Conservation (phyloP, 1,140 invertebrate genomes). For the Scaptomyza hsui region DNA sequence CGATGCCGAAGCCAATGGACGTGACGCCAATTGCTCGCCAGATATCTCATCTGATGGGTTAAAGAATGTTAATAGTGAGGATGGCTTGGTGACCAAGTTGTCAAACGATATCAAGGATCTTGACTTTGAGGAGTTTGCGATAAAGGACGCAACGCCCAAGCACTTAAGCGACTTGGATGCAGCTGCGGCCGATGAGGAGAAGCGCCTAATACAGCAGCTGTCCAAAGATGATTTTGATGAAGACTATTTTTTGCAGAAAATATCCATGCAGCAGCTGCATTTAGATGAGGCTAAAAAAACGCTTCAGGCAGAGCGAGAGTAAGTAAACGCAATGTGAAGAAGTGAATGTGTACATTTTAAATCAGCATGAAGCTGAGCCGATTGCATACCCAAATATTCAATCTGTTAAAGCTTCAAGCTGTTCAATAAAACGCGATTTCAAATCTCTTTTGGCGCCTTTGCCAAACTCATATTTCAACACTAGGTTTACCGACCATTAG, state of each 20-base stretch:
- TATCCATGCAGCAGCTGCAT: conserved; percentile 88
- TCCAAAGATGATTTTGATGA: conserved; percentile 85
- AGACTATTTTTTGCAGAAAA: conserved; percentile 87
- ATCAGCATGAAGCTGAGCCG: no score
- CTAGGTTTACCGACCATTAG: no score
- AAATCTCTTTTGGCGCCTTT: no score
- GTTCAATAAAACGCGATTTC: no score
- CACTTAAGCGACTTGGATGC: conserved; percentile 69
- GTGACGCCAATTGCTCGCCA: conserved; percentile 78
- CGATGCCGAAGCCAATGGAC: conserved; percentile 74
- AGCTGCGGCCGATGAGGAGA: conserved; percentile 76
- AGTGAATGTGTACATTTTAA: no score
- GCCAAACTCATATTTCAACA: no score
- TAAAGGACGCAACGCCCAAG: conserved; percentile 87
- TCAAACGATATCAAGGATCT: conserved; percentile 83
- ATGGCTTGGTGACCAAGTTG: conserved; percentile 83
- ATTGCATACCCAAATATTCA: no score
- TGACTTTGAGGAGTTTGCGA: conserved; percentile 86
- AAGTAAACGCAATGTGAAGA: conserved; percentile 67
- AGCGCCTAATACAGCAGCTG: conserved; percentile 80
- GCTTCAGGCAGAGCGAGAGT: conserved; percentile 89
- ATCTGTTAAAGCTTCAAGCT: no score
- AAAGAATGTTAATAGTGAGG: conserved; percentile 84
- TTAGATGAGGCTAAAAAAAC: conserved; percentile 91
- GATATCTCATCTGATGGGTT: conserved; percentile 83